Conservation (phyloP, 2,113 vertebrate genomes). For the Pavo muticus region DNA sequence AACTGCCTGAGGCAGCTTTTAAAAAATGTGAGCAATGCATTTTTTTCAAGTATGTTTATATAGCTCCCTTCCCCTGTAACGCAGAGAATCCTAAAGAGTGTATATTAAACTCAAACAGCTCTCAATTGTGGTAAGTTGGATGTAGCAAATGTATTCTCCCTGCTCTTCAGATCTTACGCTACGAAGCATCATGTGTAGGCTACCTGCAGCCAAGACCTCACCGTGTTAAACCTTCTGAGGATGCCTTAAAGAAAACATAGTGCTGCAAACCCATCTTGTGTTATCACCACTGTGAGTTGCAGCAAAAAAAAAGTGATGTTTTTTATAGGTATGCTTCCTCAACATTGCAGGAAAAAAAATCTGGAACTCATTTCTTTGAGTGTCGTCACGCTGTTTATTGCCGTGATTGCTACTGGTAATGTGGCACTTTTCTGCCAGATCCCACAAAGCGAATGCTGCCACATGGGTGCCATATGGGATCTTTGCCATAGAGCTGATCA, state of each 20-base stretch:
- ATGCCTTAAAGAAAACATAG: background rate
- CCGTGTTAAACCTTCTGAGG: background rate
- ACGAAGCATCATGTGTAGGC: fast-evolving
- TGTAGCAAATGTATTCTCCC: background rate
- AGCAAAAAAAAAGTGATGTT: background rate
- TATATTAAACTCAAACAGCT: conserved; percentile 3
- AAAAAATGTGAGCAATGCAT: conserved; percentile 53
- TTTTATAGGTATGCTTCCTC: background rate
- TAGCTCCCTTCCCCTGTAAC: background rate
- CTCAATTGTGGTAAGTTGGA: background rate
- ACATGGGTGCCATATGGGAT: conserved; percentile 65
- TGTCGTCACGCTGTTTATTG: background rate
- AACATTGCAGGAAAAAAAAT: background rate
- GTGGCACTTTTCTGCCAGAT: conserved; percentile 41
- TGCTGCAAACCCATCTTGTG: background rate
- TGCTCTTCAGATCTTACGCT: background rate
- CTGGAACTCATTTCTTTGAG: conserved; percentile 45
- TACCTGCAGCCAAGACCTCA: background rate
- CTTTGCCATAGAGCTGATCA: conserved; percentile 14
- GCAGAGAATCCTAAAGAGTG: background rate
- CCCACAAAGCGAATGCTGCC: background rate
- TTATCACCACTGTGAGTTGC: background rate
- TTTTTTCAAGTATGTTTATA: background rate
- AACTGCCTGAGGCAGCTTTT: conserved; percentile 21
- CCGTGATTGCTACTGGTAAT: conserved; percentile 4